A percentile compares a stretch with the other conserved stretches of the same genome.
Conservation (phyloP, 2,797 vertebrate genomes). For the Malacoctenus gilli region DNA sequence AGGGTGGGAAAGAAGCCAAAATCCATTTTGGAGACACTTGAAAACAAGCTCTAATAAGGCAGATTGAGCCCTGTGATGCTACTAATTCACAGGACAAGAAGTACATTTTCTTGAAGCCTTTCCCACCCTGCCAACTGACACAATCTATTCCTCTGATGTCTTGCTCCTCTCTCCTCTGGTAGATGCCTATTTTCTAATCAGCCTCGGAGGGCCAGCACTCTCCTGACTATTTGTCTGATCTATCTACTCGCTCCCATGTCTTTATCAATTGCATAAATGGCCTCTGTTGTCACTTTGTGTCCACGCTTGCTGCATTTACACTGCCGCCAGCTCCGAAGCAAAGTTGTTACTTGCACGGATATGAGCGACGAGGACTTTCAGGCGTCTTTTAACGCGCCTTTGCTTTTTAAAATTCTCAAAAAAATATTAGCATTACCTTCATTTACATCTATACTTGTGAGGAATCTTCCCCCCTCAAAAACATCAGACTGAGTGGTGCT, state of each 20-base stretch:
- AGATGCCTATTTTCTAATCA: constrained; percentile 81
- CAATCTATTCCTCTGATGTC: constrained; percentile 81
- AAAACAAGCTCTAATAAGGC: constrained; percentile 37
- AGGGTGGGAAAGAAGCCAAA: constrained; percentile 83
- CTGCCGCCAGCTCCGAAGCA: neutral
- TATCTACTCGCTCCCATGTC: constrained; percentile 28
- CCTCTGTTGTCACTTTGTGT: constrained; percentile 20
- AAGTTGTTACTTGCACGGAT: neutral
- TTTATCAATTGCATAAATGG: constrained; percentile 43
- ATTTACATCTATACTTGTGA: too few relatives aligned
- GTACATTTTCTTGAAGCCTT: constrained; percentile 59
- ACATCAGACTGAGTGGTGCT: too few relatives aligned
- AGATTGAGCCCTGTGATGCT: constrained; percentile 43
- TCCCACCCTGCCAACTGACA: constrained; percentile 86
- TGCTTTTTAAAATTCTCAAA: neutral
- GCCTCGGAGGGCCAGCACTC: constrained; percentile 81
- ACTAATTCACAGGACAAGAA: constrained; percentile 46
- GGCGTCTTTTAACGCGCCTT: neutral
- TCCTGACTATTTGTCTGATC: constrained; percentile 55
- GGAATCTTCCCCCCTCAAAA: too few relatives aligned
- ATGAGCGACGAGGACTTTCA: neutral
- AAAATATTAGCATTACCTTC: too few relatives aligned
- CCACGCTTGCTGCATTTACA: constrained; percentile 4
- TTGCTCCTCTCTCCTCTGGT: constrained; percentile 80
- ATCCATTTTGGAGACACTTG: constrained; percentile 41